Evolutionary conservation across 2,888 invertebrate species (phyloP).

Genomic region (Cheiracanthium punctorium): DNA sequence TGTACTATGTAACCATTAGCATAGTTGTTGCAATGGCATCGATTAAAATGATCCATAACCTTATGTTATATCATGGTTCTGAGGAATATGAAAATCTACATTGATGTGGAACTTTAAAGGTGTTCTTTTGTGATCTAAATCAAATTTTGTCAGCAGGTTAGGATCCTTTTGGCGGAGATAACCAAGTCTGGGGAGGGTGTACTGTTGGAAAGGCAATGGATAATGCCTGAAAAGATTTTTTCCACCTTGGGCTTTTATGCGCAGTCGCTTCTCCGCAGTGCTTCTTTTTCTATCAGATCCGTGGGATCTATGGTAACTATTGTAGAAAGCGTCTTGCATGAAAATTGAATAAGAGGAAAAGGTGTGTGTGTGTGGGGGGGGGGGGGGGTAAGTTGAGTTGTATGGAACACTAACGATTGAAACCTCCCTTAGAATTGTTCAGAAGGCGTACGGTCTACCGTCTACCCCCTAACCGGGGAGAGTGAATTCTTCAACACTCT

Average conservation of each 20-base stretch:
- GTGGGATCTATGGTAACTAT: constrained; percentile 35
- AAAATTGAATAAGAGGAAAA: constrained; percentile 26
- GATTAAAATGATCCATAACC: too few relatives aligned
- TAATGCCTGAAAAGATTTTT: constrained; percentile 11
- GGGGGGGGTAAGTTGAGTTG: too few relatives aligned
- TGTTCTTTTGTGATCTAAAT: not conserved
- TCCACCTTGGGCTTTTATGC: not conserved
- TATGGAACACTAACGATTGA: constrained; percentile 48
- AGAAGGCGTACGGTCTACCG: not conserved
- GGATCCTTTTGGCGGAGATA: constrained; percentile 5
- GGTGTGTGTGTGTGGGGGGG: too few relatives aligned
- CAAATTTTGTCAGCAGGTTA: constrained; percentile 48
- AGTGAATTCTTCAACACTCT: not conserved
- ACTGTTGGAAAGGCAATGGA: not conserved
- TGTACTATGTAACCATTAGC: too few relatives aligned
- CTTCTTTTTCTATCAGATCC: not conserved
- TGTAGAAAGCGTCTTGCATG: not conserved
- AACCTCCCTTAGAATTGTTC: not conserved
- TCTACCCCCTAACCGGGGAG: not conserved
- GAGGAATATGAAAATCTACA: not conserved
- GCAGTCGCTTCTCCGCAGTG: not conserved
- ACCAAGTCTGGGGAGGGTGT: not conserved
- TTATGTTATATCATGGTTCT: not conserved
- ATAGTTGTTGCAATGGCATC: too few relatives aligned
- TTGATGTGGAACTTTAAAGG: not conserved